A percentile compares a stretch with the other conserved stretches of the same genome.
These are phyloP conservation scores for Ailurus styani DNA, from an alignment of 2,113 vertebrate species.

Conservation along the genomic window DNA sequence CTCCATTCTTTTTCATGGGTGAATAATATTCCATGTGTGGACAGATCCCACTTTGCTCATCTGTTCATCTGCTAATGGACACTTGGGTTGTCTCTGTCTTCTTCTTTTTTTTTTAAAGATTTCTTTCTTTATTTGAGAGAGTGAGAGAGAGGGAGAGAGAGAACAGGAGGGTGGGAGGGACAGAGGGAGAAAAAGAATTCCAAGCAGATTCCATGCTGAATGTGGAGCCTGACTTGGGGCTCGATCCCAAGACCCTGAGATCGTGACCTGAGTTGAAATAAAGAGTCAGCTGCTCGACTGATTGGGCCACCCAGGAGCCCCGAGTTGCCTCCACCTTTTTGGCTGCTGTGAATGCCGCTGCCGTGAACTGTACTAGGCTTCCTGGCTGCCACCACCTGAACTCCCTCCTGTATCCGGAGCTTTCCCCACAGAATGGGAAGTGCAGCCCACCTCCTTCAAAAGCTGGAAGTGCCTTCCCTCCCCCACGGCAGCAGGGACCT, in stretches of 20 bases:
- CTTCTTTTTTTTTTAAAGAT: not conserved
- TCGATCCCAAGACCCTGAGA: not conserved
- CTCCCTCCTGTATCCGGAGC: fast-evolving
- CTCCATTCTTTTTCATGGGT: not conserved
- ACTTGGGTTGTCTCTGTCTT: not conserved
- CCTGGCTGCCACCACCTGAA: not conserved
- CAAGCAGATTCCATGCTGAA: not conserved
- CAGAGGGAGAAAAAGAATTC: not conserved
- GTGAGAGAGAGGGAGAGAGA: not conserved
- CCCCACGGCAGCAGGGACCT: not conserved
- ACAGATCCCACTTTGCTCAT: fast-evolving
- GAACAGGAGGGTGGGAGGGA: not conserved
- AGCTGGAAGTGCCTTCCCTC: not conserved
- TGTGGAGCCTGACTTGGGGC: not conserved
- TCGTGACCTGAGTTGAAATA: not conserved
- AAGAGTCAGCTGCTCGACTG: not conserved
- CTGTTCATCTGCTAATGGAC: not conserved
- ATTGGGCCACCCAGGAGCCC: not conserved
- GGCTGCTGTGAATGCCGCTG: not conserved
- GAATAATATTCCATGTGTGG: not conserved
- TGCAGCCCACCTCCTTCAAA: not conserved
- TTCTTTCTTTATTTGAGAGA: not conserved
- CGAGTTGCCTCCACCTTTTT: too few relatives aligned
- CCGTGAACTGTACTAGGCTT: fast-evolving
- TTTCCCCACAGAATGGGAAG: not conserved